These are phyloP conservation scores for Pammene fasciana DNA, from an alignment of 2,888 invertebrate genomes.

Conservation along the genomic window DNA sequence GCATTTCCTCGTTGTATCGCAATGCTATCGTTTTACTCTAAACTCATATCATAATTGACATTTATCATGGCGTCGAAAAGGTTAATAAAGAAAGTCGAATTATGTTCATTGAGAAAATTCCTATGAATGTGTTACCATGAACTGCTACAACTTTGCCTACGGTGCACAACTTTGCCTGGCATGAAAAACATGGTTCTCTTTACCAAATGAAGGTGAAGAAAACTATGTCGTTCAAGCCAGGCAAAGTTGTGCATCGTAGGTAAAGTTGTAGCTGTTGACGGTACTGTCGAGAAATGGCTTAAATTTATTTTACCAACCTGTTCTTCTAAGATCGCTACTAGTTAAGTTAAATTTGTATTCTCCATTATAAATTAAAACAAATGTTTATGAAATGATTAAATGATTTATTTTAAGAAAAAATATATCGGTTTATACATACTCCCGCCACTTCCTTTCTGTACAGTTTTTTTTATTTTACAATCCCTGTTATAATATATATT, in stretches of 20 bases:
- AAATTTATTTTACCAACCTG: neutral
- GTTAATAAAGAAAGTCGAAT: no score
- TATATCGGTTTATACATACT: conserved; percentile 46
- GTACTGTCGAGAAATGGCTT: neutral
- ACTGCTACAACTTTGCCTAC: no score
- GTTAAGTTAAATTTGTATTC: conserved; percentile 55
- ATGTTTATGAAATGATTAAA: conserved; percentile 57
- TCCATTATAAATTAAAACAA: conserved; percentile 52
- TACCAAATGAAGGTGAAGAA: no score
- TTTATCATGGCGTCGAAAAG: no score
- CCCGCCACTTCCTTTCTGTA: conserved; percentile 29
- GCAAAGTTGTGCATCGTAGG: no score
- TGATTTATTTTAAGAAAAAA: conserved; percentile 51
- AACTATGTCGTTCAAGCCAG: no score
- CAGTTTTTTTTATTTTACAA: conserved; percentile 38
- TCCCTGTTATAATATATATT: conserved; percentile 34
- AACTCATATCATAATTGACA: no score
- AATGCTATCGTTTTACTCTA: no score
- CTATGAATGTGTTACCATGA: neutral
- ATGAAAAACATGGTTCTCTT: no score
- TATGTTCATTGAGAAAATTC: neutral
- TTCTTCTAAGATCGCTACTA: conserved; percentile 36
- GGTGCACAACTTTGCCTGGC: no score
- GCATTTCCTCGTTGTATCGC: no score
- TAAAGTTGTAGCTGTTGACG: conserved; percentile 3